Evolutionary conservation across 2,888 invertebrate species (phyloP).

Genomic region (Phortica magna): DNA sequence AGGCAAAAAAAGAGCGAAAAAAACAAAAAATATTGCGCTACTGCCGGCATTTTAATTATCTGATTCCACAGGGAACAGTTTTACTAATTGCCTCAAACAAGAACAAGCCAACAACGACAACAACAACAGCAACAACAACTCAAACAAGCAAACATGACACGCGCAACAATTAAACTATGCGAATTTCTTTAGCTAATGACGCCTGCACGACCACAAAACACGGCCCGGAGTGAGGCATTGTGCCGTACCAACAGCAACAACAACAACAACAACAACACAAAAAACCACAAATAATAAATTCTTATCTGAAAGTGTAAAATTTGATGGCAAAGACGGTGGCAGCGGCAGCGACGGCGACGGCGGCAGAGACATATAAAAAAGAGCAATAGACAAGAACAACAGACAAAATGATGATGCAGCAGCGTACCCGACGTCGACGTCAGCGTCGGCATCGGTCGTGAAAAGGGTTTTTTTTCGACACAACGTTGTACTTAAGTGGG

Average conservation of each 20-base stretch:
- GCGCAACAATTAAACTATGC: slow-evolving; percentile 68
- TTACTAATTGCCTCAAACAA: slow-evolving; percentile 62
- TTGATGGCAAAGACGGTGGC: background rate
- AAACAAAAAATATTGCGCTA: slow-evolving; percentile 47
- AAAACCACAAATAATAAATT: slow-evolving; percentile 34
- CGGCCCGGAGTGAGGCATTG: background rate
- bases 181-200: slow-evolving; percentile 48
- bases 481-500: background rate
- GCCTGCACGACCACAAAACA: slow-evolving; percentile 16
- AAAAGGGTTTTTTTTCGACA: slow-evolving; percentile 36
- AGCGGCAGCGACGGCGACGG: background rate
- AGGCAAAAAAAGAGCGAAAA: background rate
- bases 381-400: slow-evolving; percentile 31
- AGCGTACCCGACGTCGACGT: background rate
- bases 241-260: background rate
- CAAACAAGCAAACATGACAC: slow-evolving; percentile 40
- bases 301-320: slow-evolving; percentile 34
- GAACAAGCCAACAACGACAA: slow-evolving; percentile 2
- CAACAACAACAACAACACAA: slow-evolving; percentile 14
- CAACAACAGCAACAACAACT: slow-evolving; percentile 6
- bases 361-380: slow-evolving; percentile 35
- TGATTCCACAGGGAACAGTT: slow-evolving; percentile 64
- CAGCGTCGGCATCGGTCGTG: slow-evolving; percentile 47
- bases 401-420: slow-evolving; percentile 20
- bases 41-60: slow-evolving; percentile 69